Evolutionary conservation across 1,140 invertebrate genomes (phyloP), one percentile per base, ranked within the genome.

Genomic region (Pomacea maculata): DNA sequence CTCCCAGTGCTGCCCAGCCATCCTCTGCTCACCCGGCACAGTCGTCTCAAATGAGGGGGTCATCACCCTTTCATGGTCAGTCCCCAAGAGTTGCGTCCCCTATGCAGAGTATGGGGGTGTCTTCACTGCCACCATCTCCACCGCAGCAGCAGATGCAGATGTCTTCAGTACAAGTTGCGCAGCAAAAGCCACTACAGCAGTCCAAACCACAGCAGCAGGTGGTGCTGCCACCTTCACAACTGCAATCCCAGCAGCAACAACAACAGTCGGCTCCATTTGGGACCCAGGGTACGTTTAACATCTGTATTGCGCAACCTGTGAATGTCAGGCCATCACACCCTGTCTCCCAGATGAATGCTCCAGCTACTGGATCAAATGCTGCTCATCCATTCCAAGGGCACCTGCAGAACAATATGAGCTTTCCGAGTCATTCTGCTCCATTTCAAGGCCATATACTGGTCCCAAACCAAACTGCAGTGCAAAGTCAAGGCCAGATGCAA

Each of bases 111-210:
- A 82, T 81, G 70, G 81, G 71, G 55, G 64, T 75, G 61, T 78
- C 79, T n/a, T 83, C 79, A 68, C 54, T 81, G 45, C 78, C 80
- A 14, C 64, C 74, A 19, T 54, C 74, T 72, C 84, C 84, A 68
- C 81, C 82, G 19, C 85, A 82, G 45, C 84, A 82, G 63, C 79
- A 82, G 67, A 76, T 83, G 71, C 84, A 86, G 65, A 12, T 63
- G 34, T 71, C 77, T 17, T 1, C 29, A 14, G 21, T 52, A 21
- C 45, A 34, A n/a, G 52, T 45, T 3, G 57, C 57, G 75, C 82
- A 83, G 70, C 84, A 83, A 61, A 54, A 76, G 34, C 80, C 83
- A 78, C 83, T 83, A 55, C 86, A 85, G 73, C 83, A 84, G 70
- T 83, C 80, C 52, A 82, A 82, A 45, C 64, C 74, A 61, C 85